Base-by-base conservation (phyloP, 2,797 vertebrate genomes). In the Melanotaenia pygmaea region DNA sequence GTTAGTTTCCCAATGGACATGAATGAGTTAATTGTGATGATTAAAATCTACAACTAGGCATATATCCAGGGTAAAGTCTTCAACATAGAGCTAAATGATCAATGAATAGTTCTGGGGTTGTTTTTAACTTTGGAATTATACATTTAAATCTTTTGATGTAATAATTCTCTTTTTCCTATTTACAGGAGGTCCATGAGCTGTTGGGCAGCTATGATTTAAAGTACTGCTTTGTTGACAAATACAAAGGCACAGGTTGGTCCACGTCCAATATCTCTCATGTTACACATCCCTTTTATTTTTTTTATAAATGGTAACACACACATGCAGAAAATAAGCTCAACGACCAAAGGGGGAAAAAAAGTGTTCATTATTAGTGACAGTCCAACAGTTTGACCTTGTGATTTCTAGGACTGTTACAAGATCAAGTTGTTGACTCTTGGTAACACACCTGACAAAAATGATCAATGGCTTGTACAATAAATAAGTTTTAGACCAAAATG, bases 171-270 rank as follows among this genome's bases (percentile, higher is more conserved):
- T 18, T 38, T 24, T 16, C 4, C 18, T 68, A 8, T 71, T 72
- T 80, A 34, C 90, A 98, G 97, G 97, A 98, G 86, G 96, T 98
- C 51, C 97, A 98, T n/a, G 96, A 98, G 71, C 93, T 98, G 53
- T 86, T 98, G 87, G 92, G 94, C 34, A 95, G 94, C 90, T 98
- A 96, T 85, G 97, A 97, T 85, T 87, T 98, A 84, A 98, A 98
- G 89, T 98, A 98, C 94, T 98, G 97, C 92, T 98, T 98, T 85
- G 97, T 98, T 86, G 97, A 98, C 94, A 98, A 97, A 80, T 97
- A 97, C 93, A 98, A 98, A 86, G 97, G 97, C 80, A 98, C 97
- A 90, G 97, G 97, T 97, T 90, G 91, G 96, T 95, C 5, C 68
- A 30, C 69, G 14, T 40, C 45, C 24, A 26, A 3, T n/a, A n/a